A percentile compares a stretch with the other conserved stretches of the same genome.
These are phyloP conservation scores for Mastacembelus armatus DNA, from an alignment of 2,797 vertebrate species.

Conservation along the genomic window DNA sequence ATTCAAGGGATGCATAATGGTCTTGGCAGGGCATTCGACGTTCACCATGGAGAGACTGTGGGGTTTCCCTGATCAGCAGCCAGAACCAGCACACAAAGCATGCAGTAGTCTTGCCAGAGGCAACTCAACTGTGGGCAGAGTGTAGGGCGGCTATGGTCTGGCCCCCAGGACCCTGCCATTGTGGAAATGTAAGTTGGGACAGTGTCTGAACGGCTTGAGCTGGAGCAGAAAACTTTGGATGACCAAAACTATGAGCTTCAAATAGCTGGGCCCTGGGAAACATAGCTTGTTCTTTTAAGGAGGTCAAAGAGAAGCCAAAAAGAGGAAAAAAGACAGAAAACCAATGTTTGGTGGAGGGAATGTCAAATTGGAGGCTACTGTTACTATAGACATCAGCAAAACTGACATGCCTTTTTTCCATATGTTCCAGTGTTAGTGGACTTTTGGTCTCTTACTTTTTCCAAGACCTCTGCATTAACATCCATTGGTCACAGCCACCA, in stretches of 20 bases:
- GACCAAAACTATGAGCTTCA: conserved; percentile 86
- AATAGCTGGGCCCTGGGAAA: conserved; percentile 86
- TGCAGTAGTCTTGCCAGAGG: conserved; percentile 80
- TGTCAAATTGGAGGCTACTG: conserved; percentile 77
- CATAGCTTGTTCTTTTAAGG: conserved; percentile 82
- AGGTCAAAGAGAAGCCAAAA: conserved; percentile 81
- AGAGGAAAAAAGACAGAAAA: conserved; percentile 64
- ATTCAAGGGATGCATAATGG: conserved; percentile 80
- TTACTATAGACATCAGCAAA: conserved; percentile 80
- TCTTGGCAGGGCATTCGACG: conserved; percentile 74
- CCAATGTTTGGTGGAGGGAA: conserved; percentile 76
- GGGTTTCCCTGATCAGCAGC: conserved; percentile 82
- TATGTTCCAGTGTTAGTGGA: conserved; percentile 42
- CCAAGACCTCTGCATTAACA: conserved; percentile 53
- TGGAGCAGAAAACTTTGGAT: conserved; percentile 82
- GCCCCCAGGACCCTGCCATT: conserved; percentile 83
- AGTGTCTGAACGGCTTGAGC: conserved; percentile 79
- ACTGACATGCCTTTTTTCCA: conserved; percentile 67
- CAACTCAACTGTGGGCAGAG: conserved; percentile 81
- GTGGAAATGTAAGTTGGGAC: conserved; percentile 84
- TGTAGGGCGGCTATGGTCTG: conserved; percentile 82
- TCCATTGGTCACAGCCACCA: conserved; percentile 54
- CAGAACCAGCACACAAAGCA: conserved; percentile 85
- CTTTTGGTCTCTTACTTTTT: conserved; percentile 19
- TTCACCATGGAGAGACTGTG: conserved; percentile 83